Evolutionary conservation across 2,888 invertebrate species (phyloP), one percentile per base, ranked within the genome.

Genomic region (Epinotia ramella): DNA sequence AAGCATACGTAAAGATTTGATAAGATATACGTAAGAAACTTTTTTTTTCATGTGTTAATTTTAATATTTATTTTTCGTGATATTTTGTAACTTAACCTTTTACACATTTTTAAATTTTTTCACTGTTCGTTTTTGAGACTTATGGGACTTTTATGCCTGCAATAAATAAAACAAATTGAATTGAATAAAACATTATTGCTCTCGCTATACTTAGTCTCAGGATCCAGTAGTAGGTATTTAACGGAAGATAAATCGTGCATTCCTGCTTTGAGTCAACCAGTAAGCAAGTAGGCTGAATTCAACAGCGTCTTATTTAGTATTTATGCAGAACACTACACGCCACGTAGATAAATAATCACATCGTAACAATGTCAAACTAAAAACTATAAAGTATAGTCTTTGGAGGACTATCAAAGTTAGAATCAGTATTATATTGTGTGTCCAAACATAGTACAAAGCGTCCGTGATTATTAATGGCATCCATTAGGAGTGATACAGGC

Each of bases 401-500:
- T 40, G 46, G 28, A 28, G 24, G 28, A 11, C 65, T 44, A 49
- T 66, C 59, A 59, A 68, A 68, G 67, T 57, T 16, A 33, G 62
- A 57, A 69, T 59, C 44, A 57, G 59, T 69, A 59, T 24, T 59
- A 59, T 11, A 59, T n/a, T 28, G 5, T 44, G 65, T 72, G 65
- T 72, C 63, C 73, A 9, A 62, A 63, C 24, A 57, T 69, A 64
- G 66, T 57, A 56, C 57, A 71, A 71, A 40, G 67, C 46, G 63
- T 7, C 49, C 56, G 63, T 44, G 64, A 40, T 59, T 57, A 74
- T 74, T 69, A 74, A 74, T 74, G 69, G 69, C 64, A 11, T 63
- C 62, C 57, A 74, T 74, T 74, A 74, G 28, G 24, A 18, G 33
- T 18, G 59, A 24, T 28, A 49, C n/a, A 24, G 28, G 33, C 28